Base-by-base conservation (phyloP, 2,797 vertebrate genomes). In the Paedocypris micromegethes region DNA sequence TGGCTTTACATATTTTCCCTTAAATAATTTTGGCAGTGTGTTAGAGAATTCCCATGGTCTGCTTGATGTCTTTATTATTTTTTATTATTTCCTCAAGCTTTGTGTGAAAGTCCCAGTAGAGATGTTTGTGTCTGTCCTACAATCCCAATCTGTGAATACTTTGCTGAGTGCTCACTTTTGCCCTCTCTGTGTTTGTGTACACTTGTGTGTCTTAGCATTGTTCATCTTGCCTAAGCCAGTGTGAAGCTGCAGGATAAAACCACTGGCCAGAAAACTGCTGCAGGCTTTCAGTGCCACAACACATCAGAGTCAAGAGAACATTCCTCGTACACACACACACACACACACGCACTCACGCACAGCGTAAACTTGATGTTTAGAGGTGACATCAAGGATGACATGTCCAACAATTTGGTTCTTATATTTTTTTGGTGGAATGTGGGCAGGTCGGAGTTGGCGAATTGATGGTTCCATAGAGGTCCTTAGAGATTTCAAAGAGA, bases 261-360 rank as follows among this genome's bases (percentile, higher is more conserved):
- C 78, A 7, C 64, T 61, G 77, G 81, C 79, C 79, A 77, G 72
- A 78, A 82, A 73, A 75, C 77, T 71, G 80, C 85, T 86, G 73
- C 78, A 79, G 85, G 86, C 84, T 86, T 82, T 86, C 77, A 81
- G 66, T 87, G 85, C 80, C 83, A 86, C 67, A 67, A 74, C 68
- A 76, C 82, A 82, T 88, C 81, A 86, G 46, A 56, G 68, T 70
- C 59, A 63, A 61, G 49, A 61, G 39, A 66, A 58, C 62, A 52
- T 55, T 65, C 47, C 52, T 65, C 23, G 46, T 56, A 5, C 47
- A 74, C 72, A 48, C 50, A 72, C 49, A 70, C 62, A 74, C 64
- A 77, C 48, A 60, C 67, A 71, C 39, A 58, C 47, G 1, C 23
- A 23, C 23, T 1, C 23, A 23, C 23, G 23, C 23, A 23, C 23